Base-by-base conservation (phyloP, 2,888 invertebrate genomes). In the Belgica antarctica region DNA sequence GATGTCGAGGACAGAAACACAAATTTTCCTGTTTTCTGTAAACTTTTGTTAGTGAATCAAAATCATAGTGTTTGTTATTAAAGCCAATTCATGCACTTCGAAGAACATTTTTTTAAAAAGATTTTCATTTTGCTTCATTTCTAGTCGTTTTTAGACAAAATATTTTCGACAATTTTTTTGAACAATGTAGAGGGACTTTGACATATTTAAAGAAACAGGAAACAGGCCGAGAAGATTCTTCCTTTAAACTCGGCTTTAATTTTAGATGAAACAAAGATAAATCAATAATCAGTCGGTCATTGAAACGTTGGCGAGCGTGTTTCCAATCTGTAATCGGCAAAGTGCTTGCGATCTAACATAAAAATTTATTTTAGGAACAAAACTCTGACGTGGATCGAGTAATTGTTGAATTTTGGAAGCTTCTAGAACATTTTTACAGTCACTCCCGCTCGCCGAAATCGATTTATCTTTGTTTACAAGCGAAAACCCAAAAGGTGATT, bases 131-230 rank as follows among this genome's bases (percentile, higher is more conserved):
- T 52, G 27, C 34, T 7, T 66, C 28, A 15, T 65, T 68, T 68
- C 68, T 68, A 68, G 68, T 68, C 68, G 68, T 31, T 68, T 68
- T 68, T 65, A n/a, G n/a, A n/a, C n/a, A n/a, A n/a, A n/a, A n/a
- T n/a, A n/a, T 22, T 47, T 46, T 46, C 15, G 12, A n/a, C 17
- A n/a, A n/a, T 46, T 46, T 52, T 34, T 24, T 41, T 41, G 15
- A 41, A 41, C 41, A 41, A n/a, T n/a, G n/a, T n/a, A n/a, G 41
- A n/a, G 15, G n/a, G 41, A 41, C 41, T n/a, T 41, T 41, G 41
- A 41, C 41, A 41, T 41, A 41, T 41, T 41, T 15, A 41, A n/a
- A n/a, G 41, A n/a, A n/a, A 41, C 41, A 41, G 41, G 41, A 41
- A 15, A 52, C 7, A 52, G 19, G 22, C 22, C 22, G 5, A 12